Conservation (phyloP, 2,797 vertebrate genomes). For the Trachops cirrhosus region DNA sequence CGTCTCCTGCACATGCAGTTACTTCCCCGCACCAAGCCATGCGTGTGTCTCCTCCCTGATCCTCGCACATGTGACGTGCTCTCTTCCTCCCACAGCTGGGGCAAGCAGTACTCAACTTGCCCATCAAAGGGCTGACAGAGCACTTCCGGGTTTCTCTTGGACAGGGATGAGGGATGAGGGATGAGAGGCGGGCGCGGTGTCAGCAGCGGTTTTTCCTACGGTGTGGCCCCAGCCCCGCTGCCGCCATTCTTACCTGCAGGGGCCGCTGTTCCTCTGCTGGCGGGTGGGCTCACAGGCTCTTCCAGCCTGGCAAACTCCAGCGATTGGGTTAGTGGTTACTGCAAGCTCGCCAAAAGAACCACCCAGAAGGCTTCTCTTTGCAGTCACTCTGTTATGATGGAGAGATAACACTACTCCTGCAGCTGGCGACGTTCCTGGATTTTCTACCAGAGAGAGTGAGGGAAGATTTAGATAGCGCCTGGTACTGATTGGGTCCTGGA, state of each 20-base stretch:
- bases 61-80: background rate
- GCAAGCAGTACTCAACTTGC: background rate
- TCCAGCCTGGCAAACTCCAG: background rate
- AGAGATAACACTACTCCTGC: background rate
- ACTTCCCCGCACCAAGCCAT: background rate
- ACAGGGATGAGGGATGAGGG: background rate
- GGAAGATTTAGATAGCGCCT: background rate
- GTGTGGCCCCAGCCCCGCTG: background rate
- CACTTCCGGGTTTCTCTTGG: background rate
- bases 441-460: background rate
- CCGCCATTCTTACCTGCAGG: background rate
- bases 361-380: background rate
- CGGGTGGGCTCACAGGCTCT: background rate
- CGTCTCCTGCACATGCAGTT: background rate
- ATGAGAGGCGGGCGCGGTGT: background rate
- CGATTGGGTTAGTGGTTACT: background rate
- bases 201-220: background rate
- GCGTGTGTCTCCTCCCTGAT: background rate
- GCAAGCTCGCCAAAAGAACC: background rate
- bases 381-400: background rate
- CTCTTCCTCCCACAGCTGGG: background rate
- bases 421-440: background rate
- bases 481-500: background rate
- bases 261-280: background rate
- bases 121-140: background rate